Base-by-base conservation (phyloP, 1,140 invertebrate species). In the Bombus sylvicola region DNA sequence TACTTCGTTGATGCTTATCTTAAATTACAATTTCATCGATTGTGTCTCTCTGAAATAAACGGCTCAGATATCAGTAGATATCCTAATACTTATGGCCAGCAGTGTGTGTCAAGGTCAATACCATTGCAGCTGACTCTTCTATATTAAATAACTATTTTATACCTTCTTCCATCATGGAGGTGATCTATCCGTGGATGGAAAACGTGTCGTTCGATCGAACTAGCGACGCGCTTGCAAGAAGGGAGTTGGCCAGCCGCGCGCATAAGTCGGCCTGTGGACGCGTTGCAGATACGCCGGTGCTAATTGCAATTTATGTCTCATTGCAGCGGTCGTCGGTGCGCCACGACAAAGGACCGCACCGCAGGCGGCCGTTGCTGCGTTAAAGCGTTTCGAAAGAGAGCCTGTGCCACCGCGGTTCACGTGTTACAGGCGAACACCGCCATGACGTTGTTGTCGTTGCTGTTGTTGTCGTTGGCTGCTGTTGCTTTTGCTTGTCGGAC, bases 221-320 rank as follows among this genome's bases (percentile, higher is more conserved):
- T 82, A 76, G 75, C 34, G 85, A 83, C 86, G 74, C 83, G 86
- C 84, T 74, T 85, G 81, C 79, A 59, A 37, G 80, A 47, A 71
- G 43, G 43, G 81, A 72, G 69, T 28, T 72, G 69, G 25, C 25
- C 25, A 57, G 28, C 6, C 13, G 76, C 86, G 69, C 81, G 68
- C 72, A 79, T 71, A 69, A 73, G 57, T 66, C 64, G 15, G 74
- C 34, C 41, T 76, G 62, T 57, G 62, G 53, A 79, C 88, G 83
- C 88, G 81, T 84, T 72, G 87, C 62, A 84, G 89, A 91, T 91
- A 90, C 81, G 88, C 69, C 81, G 88, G 88, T 93, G 91, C 92
- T 94, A 94, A 94, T 94, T 94, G 93, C 94, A 93, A 94, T 94
- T 94, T 94, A 94, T 94, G 93, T 94, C 93, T 92, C 91, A 93